A percentile compares a stretch with the other conserved stretches of the same genome.
Conservation (phyloP, 2,797 vertebrate species). For the Aphelocoma californica region DNA sequence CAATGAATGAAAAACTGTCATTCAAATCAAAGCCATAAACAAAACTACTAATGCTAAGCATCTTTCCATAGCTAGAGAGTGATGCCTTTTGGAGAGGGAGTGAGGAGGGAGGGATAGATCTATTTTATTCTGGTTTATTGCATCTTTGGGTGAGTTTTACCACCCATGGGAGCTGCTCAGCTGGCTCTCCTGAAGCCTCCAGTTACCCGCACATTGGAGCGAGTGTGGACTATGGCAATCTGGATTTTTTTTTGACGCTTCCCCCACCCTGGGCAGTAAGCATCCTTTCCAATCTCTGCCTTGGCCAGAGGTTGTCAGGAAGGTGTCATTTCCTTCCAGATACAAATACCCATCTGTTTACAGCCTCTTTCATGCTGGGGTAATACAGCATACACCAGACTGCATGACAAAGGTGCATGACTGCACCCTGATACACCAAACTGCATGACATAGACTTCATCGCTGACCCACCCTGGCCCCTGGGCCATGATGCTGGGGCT, state of each 20-base stretch:
- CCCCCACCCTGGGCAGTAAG: background rate
- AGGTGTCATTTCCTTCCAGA: background rate
- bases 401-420: background rate
- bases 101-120: background rate
- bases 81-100: background rate
- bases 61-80: background rate
- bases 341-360: background rate
- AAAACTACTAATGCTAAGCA: background rate
- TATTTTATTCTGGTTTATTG: fast-evolving
- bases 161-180: fast-evolving
- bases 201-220: fast-evolving
- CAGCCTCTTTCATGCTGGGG: background rate
- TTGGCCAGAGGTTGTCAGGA: background rate
- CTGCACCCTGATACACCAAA: background rate
- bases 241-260: background rate
- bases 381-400: background rate
- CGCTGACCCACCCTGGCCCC: fast-evolving
- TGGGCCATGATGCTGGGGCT: fast-evolving
- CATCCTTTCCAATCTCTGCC: background rate
- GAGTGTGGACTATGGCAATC: background rate
- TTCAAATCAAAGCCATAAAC: background rate
- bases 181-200: background rate
- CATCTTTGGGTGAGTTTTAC: background rate
- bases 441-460: background rate
- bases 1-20: background rate